A percentile compares a stretch with the other conserved stretches of the same genome.
Evolutionary conservation across 2,113 vertebrate genomes (phyloP).

Genomic region (Indri indri): DNA sequence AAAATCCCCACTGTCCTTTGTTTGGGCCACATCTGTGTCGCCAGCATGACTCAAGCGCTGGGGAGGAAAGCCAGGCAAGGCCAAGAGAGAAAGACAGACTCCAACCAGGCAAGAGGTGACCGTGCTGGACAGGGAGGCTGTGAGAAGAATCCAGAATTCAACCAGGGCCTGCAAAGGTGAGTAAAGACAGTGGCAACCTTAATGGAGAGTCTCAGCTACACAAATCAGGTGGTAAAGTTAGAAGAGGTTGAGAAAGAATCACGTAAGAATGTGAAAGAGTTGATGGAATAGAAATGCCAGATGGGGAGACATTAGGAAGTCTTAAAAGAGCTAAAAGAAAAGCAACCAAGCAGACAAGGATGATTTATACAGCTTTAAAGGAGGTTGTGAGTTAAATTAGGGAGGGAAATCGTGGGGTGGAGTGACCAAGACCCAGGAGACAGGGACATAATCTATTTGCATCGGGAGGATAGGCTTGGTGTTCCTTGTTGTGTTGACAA

Average conservation of each 20-base stretch:
- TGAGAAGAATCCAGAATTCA: background rate
- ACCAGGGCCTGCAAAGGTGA: background rate
- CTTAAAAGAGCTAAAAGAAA: background rate
- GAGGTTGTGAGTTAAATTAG: background rate
- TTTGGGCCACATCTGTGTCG: background rate
- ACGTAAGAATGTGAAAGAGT: background rate
- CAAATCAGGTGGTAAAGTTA: no score
- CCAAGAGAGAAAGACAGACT: background rate
- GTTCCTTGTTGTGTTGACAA: no score
- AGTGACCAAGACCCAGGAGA: background rate
- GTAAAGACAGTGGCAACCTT: background rate
- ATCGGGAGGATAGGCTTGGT: background rate
- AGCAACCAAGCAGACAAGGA: background rate
- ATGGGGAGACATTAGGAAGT: background rate
- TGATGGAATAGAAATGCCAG: no score
- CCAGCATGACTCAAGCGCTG: background rate
- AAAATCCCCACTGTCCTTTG: rapidly evolving
- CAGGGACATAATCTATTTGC: background rate
- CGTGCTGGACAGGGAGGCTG: rapidly evolving
- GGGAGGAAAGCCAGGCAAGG: background rate
- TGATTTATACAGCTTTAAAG: background rate
- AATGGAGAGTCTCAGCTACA: background rate
- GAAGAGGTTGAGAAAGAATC: background rate
- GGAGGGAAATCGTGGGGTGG: no score
- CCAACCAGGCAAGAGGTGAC: rapidly evolving